Base-by-base conservation (phyloP, 2,888 invertebrate species). In the Baccha elongata region DNA sequence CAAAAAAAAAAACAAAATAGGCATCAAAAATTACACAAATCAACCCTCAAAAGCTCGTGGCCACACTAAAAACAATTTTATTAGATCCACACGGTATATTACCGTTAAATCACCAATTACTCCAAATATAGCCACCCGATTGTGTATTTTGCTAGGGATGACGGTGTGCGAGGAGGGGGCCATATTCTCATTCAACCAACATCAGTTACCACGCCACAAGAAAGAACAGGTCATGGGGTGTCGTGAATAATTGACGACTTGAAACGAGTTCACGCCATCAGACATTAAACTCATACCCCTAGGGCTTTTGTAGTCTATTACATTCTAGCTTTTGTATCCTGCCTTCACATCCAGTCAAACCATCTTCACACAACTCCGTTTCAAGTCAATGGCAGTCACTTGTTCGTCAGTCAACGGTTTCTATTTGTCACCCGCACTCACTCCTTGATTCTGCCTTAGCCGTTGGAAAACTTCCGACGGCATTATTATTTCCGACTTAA, bases 181-280 rank as follows among this genome's bases (percentile, higher is more conserved):
- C 11, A 10, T 32, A 7, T 6, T 7, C 7, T 8, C 21, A 37
- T 11, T 64, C 48, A 50, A 48, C 48, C 21, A 48, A 46, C 46
- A 32, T 44, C 46, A 44, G 62, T 46, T 26, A 44, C 42, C 26
- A 44, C 42, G 23, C 44, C 60, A 60, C 44, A 29, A 53, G 32
- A 64, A 48, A 10, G 50, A 46, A 50, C 32, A 29, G 67, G 68
- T 79, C 71, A 62, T 55, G 53, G 76, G 78, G 78, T 83, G 78
- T 78, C 58, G 76, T 78, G 72, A 83, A 83, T 83, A 83, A 83
- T 83, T 83, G 83, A 78, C 78, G 83, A 78, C 76, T 78, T 78
- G 83, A 78, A 83, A 83, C 83, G 78, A 83, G 78, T 83, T 83
- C 83, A 83, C 83, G 83, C 76, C 83, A 83, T 78, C 83, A 83